These are phyloP conservation scores for Carassius carassius DNA, from an alignment of 2,113 vertebrate species.

Conservation along the genomic window DNA sequence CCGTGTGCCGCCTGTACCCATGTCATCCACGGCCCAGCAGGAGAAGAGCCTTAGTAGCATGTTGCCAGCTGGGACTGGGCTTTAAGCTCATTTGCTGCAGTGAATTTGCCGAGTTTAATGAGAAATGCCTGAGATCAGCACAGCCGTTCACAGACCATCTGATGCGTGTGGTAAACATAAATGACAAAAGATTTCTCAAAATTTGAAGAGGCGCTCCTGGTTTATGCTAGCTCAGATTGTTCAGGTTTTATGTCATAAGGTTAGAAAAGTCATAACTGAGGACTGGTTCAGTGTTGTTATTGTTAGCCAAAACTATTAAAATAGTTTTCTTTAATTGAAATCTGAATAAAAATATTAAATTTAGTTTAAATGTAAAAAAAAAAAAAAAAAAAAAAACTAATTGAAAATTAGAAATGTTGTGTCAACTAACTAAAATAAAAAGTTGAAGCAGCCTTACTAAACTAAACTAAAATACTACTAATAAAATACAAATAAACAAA, in stretches of 20 bases:
- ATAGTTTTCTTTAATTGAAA: neutral
- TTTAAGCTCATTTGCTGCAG: neutral
- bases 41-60: constrained; percentile 19
- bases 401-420: too few relatives aligned
- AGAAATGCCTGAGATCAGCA: constrained; percentile 4
- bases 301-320: neutral
- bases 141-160: neutral
- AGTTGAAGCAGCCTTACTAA: too few relatives aligned
- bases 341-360: neutral
- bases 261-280: neutral
- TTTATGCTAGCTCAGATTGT: neutral
- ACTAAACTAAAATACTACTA: too few relatives aligned
- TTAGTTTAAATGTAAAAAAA: neutral
- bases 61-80: constrained; percentile 29
- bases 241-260: neutral
- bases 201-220: neutral
- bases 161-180: neutral
- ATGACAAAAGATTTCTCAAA: neutral
- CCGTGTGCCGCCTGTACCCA: constrained; percentile 35
- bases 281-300: neutral
- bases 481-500: too few relatives aligned
- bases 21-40: constrained; percentile 38
- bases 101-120: neutral
- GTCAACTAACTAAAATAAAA: too few relatives aligned
- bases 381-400: too few relatives aligned